phyloP scores from a whole-genome alignment of 1,140 invertebrate genomes.

The Panulirus ornatus region DNA sequence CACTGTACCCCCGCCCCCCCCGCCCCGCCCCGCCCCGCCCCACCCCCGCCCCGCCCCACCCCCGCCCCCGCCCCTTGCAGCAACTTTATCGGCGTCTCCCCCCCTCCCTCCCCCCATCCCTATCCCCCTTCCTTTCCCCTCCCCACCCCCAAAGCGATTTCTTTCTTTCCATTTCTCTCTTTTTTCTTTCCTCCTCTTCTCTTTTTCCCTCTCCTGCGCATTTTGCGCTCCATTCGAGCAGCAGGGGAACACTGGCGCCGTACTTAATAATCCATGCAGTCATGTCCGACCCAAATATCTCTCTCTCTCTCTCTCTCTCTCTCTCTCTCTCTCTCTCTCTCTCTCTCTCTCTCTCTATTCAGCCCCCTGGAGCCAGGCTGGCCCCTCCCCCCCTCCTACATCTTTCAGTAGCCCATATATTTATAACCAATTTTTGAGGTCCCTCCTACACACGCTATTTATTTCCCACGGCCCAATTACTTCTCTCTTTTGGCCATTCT shows the following conservation, averaged over 20 bases:
- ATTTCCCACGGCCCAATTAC: slow-evolving; percentile 33
- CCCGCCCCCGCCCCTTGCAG: not conserved
- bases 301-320: not conserved
- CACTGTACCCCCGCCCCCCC: slow-evolving; percentile 16
- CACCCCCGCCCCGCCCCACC: not conserved
- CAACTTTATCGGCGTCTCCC: slow-evolving; percentile 26
- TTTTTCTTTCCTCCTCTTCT: not conserved
- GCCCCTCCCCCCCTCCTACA: slow-evolving; percentile 14
- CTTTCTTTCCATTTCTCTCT: not conserved
- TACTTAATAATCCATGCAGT: slow-evolving; percentile 67
- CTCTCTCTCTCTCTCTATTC: not conserved
- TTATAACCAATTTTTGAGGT: slow-evolving; percentile 33
- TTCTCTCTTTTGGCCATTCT: slow-evolving; percentile 27
- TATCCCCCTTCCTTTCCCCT: not conserved
- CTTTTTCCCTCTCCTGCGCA: not conserved
- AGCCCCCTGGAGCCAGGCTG: not conserved
- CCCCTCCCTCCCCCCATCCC: slow-evolving; percentile 15
- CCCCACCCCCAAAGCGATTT: not conserved
- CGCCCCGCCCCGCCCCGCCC: not conserved
- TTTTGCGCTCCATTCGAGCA: slow-evolving; percentile 26
- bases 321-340: not conserved
- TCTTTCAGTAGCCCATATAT: slow-evolving; percentile 59
- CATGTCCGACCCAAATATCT: not conserved
- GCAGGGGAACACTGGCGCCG: slow-evolving; percentile 8
- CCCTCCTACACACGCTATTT: slow-evolving; percentile 28